Percentiles rank a stretch among this genome's conserved stretches.
These are phyloP conservation scores for Zaprionus kolodkinae DNA, from an alignment of 1,140 invertebrate genomes.

Conservation along the genomic window DNA sequence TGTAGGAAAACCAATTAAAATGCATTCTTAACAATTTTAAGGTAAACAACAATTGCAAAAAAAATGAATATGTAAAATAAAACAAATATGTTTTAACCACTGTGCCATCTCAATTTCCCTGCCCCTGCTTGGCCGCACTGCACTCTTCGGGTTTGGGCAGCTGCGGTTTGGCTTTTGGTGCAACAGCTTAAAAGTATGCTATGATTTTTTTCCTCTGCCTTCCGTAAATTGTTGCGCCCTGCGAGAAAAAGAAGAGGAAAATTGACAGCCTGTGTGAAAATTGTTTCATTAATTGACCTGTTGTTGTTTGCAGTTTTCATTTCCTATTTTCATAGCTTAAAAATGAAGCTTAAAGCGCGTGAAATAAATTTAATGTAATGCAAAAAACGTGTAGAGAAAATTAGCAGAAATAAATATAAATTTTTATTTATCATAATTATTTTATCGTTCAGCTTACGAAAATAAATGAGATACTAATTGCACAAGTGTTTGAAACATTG, in stretches of 20 bases:
- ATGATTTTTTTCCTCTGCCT: constrained; percentile 41
- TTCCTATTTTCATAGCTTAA: not conserved
- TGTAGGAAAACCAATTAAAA: constrained; percentile 26
- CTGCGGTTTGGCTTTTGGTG: constrained; percentile 36
- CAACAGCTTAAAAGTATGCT: constrained; percentile 75
- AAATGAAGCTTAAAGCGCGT: not conserved
- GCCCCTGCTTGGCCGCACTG: not conserved
- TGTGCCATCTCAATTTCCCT: not conserved
- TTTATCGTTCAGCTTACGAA: not conserved
- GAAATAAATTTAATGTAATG: not conserved
- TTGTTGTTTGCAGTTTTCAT: not conserved
- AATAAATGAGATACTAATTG: not conserved
- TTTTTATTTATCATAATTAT: not conserved
- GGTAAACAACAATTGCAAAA: constrained; percentile 30
- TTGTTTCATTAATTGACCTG: not conserved
- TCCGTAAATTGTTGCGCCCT: constrained; percentile 41
- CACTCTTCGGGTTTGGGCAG: constrained; percentile 5
- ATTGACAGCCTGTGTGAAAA: not conserved
- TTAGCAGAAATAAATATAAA: not conserved
- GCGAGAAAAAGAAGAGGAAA: not conserved
- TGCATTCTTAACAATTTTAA: constrained; percentile 34
- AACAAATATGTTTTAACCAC: not conserved
- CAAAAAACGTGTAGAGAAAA: not conserved
- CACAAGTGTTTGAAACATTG: not conserved
- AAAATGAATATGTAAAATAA: not conserved